Base-by-base conservation (phyloP, 2,888 invertebrate genomes). In the Mongoloraphidia duomilia region DNA sequence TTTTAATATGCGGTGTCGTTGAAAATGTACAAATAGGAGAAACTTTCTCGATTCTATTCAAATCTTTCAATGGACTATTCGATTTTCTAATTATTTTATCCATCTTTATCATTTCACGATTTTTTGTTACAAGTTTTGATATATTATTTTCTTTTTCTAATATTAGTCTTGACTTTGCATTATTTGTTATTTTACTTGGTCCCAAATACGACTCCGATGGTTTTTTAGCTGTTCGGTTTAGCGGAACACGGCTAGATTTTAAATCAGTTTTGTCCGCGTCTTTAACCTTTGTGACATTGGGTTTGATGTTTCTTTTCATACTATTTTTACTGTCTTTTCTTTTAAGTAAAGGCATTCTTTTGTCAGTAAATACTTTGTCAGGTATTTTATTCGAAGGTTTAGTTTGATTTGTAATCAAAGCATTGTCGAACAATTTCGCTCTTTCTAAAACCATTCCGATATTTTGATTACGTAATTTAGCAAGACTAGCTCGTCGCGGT, bases 401-500 rank as follows among this genome's bases (percentile, higher is more conserved):
- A 26, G 26, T 26, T 26, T 26, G 26, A 26, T 26, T 26, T 26
- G 26, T 26, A 26, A 26, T 26, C 26, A 26, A 3, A 26, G 26
- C 3, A 26, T 69, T 71, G 61, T 86, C 82, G 59, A 86, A 88
- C 26, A 86, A 67, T 61, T 79, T 82, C 0, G 85, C 84, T 68
- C 84, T 86, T 2, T 84, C 85, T 50, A 84, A 67, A 1, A 88
- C 87, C 70, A 84, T 85, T 8, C 87, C 88, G 8, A 83, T 84
- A 63, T 87, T 87, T 63, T 84, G 82, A 44, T 75, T 72, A 33
- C 84, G 71, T 34, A 87, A 61, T 57, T 80, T 79, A 14, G 82
- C 83, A 10, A 87, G 77, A 0, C 86, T 86, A 0, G 82, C 81
- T 50, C 86, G 72, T 1, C 80, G 79, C 33, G 75, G 76, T 44